Evolutionary conservation across 2,113 vertebrate species (phyloP).

Genomic region (Platichthys stellatus): DNA sequence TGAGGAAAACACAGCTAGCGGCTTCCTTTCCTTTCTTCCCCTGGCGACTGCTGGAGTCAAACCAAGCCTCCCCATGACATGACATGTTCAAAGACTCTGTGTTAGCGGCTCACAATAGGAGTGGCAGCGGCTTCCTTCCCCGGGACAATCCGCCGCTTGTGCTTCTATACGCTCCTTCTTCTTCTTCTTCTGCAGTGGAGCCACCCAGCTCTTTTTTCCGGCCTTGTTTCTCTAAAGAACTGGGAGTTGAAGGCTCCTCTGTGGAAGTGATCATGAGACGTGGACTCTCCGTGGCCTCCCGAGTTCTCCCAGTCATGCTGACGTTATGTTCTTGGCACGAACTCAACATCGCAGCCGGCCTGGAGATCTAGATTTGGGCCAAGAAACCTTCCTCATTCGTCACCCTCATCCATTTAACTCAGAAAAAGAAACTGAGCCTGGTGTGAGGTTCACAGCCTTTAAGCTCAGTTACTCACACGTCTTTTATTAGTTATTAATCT

Average conservation of each 20-base stretch:
- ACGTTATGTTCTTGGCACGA: slow-evolving; percentile 66
- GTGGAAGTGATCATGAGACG: slow-evolving; percentile 67
- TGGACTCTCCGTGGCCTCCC: slow-evolving; percentile 59
- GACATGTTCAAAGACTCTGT: slow-evolving; percentile 72
- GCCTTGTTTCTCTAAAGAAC: slow-evolving; percentile 2
- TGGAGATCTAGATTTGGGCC: slow-evolving; percentile 58
- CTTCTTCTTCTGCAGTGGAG: not conserved
- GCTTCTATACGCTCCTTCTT: slow-evolving; percentile 3
- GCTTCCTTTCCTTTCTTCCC: slow-evolving; percentile 13
- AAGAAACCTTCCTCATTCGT: slow-evolving; percentile 39
- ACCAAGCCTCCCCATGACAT: slow-evolving; percentile 59
- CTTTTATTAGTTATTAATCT: too few relatives aligned
- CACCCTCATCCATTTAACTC: not conserved
- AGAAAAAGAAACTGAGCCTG: not conserved
- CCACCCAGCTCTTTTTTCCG: not conserved
- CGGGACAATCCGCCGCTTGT: slow-evolving; percentile 36
- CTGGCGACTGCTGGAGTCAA: slow-evolving; percentile 22
- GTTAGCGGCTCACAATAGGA: slow-evolving; percentile 57
- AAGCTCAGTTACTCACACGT: not conserved
- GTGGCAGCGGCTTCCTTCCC: slow-evolving; percentile 35
- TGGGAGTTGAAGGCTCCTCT: slow-evolving; percentile 42
- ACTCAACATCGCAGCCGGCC: slow-evolving; percentile 31
- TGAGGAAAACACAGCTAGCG: slow-evolving; percentile 22
- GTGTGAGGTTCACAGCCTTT: not conserved
- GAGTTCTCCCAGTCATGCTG: slow-evolving; percentile 47